Evolutionary conservation across 1,140 invertebrate species (phyloP).

Genomic region (Orius insidiosus): DNA sequence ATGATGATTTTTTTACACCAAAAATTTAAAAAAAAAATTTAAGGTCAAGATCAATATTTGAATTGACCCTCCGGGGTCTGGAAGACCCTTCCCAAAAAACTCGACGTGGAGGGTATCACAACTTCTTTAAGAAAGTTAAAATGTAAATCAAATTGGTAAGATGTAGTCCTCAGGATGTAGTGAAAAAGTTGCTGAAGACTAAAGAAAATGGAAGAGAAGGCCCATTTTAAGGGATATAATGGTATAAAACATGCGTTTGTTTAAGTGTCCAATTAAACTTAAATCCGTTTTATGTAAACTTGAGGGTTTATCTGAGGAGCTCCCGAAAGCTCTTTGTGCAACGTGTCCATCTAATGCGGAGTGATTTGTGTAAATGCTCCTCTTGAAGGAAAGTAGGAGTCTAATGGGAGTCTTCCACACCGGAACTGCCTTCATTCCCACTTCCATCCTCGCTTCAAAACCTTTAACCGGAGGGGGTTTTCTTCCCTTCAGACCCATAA

Average conservation of each 20-base stretch:
- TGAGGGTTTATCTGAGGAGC: background rate
- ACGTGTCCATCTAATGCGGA: slow-evolving; percentile 9
- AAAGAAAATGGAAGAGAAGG: background rate
- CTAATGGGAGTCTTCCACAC: slow-evolving; percentile 1
- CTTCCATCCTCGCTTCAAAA: background rate
- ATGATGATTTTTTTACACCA: too few species aligned
- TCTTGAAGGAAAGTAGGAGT: background rate
- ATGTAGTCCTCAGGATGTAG: background rate
- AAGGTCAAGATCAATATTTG: too few species aligned
- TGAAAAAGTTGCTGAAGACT: background rate
- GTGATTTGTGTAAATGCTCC: slow-evolving; percentile 8
- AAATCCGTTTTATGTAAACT: background rate
- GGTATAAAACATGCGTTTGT: background rate
- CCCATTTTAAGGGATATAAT: background rate
- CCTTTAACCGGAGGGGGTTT: too few species aligned
- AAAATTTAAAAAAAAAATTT: too few species aligned
- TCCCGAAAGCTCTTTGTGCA: slow-evolving; percentile 9
- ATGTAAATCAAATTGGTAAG: slow-evolving; percentile 1
- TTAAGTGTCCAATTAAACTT: background rate
- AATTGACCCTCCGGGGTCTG: too few species aligned
- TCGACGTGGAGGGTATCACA: too few species aligned
- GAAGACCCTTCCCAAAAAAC: too few species aligned
- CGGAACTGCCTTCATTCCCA: slow-evolving; percentile 3
- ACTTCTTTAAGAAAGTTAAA: background rate
- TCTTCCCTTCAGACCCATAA: too few species aligned